phyloP scores from a whole-genome alignment of 2,113 vertebrate species.

The Microtus montanus region DNA sequence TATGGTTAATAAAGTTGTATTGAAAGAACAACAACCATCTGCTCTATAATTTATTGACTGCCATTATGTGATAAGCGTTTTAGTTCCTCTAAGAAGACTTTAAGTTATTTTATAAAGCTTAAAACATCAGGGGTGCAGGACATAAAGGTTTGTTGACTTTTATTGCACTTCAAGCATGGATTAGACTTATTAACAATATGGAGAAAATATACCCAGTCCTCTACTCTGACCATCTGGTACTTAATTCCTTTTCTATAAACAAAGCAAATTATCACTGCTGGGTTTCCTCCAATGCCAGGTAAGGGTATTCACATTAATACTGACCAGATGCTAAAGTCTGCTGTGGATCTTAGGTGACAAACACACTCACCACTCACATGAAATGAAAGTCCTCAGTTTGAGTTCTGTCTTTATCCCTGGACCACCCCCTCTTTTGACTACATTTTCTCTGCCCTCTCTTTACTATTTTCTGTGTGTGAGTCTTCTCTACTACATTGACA shows the following conservation, averaged over 20 bases:
- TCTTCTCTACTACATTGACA: not conserved
- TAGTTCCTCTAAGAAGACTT: not conserved
- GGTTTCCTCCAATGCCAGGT: not conserved
- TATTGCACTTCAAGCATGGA: not conserved
- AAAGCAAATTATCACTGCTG: not conserved
- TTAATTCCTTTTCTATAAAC: not conserved
- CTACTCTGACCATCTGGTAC: not conserved
- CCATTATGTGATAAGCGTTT: not conserved
- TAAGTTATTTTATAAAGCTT: constrained; percentile 22
- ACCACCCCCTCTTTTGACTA: not conserved
- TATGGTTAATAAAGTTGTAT: not conserved
- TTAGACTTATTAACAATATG: not conserved
- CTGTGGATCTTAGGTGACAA: not conserved
- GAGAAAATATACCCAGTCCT: not conserved
- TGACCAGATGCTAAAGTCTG: not conserved
- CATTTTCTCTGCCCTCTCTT: not conserved
- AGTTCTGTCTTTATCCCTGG: not conserved
- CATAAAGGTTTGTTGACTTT: not conserved
- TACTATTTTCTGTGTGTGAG: not conserved
- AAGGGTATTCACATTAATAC: not conserved
- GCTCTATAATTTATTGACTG: not conserved
- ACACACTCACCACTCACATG: not conserved
- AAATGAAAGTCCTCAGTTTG: not conserved
- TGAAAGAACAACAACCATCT: not conserved
- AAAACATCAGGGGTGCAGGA: not conserved